Base-by-base conservation (phyloP, 1,140 invertebrate species). In the Tetraneura akinire region DNA sequence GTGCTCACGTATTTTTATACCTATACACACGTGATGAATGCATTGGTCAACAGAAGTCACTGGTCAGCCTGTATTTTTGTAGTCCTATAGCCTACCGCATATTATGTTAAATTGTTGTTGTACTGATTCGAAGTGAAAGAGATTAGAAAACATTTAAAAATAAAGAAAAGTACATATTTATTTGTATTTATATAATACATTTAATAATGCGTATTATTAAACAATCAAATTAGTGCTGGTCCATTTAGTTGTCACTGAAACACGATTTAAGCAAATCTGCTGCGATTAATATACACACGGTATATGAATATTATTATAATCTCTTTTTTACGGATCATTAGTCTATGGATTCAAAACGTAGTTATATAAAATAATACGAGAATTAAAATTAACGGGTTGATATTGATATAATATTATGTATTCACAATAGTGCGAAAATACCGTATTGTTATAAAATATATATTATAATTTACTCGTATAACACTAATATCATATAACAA, bases 291-390 rank as follows among this genome's bases (percentile, higher is more conserved):
- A 64, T 29, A 16, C 18, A 29, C 3, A 62, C 1, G 29, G 37
- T 45, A 14, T 3, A 68, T n/a, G n/a, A n/a, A 32, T 29, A n/a
- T 62, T n/a, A n/a, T n/a, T n/a, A 68, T 66, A 11, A 42, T 68
- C n/a, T 32, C 64, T 13, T 13, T 68, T 68, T 68, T 42, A 45
- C 64, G 64, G 64, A 18, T 68, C 64, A n/a, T 45, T 68, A 68
- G 21, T 68, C n/a, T n/a, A 45, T 6, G 9, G 23, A 45, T 45
- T 68, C 42, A 13, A 68, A 68, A 8, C 26, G n/a, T 45, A n/a
- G n/a, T n/a, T n/a, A n/a, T n/a, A n/a, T n/a, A n/a, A n/a, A n/a
- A n/a, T 45, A 62, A 26, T 62, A 62, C 16, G 18, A 18, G 16
- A 64, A n/a, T 37, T 11, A 9, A 37, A 37, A 37, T n/a, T 21